These are phyloP conservation scores for Drosophila biarmipes DNA, from an alignment of 1,140 invertebrate species.

Conservation along the genomic window DNA sequence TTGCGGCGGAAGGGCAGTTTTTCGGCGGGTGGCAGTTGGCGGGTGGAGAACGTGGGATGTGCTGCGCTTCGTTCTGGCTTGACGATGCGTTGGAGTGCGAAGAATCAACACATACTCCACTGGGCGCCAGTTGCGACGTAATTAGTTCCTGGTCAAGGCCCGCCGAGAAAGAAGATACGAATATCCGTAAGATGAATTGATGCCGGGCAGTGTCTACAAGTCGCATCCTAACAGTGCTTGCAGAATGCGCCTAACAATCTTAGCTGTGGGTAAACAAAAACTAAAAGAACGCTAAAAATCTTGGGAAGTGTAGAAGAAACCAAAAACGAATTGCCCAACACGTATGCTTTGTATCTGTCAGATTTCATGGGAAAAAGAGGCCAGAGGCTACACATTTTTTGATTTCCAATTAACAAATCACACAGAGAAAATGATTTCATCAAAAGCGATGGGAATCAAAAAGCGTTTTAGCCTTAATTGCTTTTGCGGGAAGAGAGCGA, in stretches of 20 bases:
- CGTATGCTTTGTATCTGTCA: not conserved
- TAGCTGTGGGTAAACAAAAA: too few species aligned
- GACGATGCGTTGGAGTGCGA: conserved; percentile 39
- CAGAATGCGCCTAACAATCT: too few species aligned
- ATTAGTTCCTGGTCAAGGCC: conserved; percentile 24
- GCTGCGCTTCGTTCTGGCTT: conserved; percentile 17
- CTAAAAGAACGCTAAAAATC: too few species aligned
- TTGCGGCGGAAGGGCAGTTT: not conserved
- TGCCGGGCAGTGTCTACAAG: not conserved
- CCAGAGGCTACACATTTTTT: not conserved
- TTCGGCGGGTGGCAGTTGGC: conserved; percentile 8
- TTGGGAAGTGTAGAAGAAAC: too few species aligned
- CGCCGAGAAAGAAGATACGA: not conserved
- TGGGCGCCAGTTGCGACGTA: conserved; percentile 14
- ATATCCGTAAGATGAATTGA: not conserved
- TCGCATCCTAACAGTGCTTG: too few species aligned
- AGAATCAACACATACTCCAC: conserved; percentile 39
- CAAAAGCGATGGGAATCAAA: conserved; percentile 54
- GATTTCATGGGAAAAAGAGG: conserved; percentile 19
- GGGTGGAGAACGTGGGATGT: conserved; percentile 1
- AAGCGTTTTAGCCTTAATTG: conserved; percentile 64
- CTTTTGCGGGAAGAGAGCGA: conserved; percentile 21
- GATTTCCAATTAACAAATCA: conserved; percentile 66
- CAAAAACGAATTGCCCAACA: too few species aligned
- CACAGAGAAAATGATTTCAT: conserved; percentile 51